Conservation (phyloP, 2,888 invertebrate species). For the Cephus pygmeus region DNA sequence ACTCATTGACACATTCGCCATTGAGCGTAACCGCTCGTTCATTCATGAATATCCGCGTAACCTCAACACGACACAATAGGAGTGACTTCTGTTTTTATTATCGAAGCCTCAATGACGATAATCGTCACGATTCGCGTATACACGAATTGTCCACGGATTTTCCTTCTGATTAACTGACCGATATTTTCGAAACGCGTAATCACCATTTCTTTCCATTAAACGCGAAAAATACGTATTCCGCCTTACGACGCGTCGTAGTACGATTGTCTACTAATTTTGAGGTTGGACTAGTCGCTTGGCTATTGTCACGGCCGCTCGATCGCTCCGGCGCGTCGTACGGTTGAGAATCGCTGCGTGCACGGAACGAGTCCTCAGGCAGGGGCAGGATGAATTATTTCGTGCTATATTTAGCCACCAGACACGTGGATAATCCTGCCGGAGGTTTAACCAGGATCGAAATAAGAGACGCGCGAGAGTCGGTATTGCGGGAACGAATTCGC, state of each 20-base stretch:
- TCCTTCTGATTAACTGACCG: background rate
- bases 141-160: background rate
- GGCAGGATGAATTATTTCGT: background rate
- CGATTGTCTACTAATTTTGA: background rate
- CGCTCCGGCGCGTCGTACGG: background rate
- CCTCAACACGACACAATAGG: background rate
- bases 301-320: background rate
- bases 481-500: constrained; percentile 23
- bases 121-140: background rate
- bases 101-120: background rate
- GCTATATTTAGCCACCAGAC: constrained; percentile 36
- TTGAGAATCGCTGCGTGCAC: background rate
- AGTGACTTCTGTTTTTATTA: background rate
- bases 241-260: background rate
- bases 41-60: background rate
- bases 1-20: background rate
- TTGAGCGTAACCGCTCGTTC: background rate
- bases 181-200: background rate
- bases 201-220: background rate
- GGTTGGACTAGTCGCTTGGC: background rate
- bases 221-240: background rate
- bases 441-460: background rate
- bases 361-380: background rate
- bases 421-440: constrained; percentile 6
- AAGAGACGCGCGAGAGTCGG: constrained; percentile 2